Base-by-base conservation (phyloP, 2,797 vertebrate species). In the Anguilla anguilla region DNA sequence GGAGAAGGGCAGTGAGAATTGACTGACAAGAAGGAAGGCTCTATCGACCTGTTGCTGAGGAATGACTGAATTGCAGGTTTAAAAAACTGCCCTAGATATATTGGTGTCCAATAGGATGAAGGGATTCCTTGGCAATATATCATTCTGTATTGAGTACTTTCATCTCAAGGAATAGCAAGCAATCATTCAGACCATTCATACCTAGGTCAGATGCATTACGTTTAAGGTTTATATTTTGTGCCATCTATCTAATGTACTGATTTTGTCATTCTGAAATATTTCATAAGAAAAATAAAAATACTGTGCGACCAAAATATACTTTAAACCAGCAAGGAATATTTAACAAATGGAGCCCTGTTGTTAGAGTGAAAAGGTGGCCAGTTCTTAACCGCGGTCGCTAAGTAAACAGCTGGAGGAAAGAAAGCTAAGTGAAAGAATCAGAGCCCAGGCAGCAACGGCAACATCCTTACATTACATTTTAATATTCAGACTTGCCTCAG, bases 381-480 rank as follows among this genome's bases (percentile, higher is more conserved):
- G 46, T 17, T 86, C 39, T 28, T n/a, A 53, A 74, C 43, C 28
- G 46, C 49, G 31, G n/a, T 1, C 64, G 22, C n/a, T 28, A 35
- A 46, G 83, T 72, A 87, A 84, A 81, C 57, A 86, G 43, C 59
- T 31, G 43, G 77, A 51, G 74, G n/a, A 28, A 31, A 28, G 59
- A 51, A 57, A 83, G 77, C 13, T 46, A 46, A 43, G 28, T 39
- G 59, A 81, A 82, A 88, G 46, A 39, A 51, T 61, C 84, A 59
- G 10, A 31, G 79, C 61, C n/a, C 74, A 86, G 59, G 85, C 84
- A 77, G 25, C 55, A 59, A 53, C 55, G 35, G n/a, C 9, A 13
- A 31, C 25, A 59, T 25, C 74, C 77, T 86, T 51, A 57, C 64
- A 61, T 82, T 49, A 61, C 35, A 46, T 61, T 86, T 87, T 87